Base-by-base conservation (phyloP, 2,888 invertebrate species). In the Amphipyra berbera region DNA sequence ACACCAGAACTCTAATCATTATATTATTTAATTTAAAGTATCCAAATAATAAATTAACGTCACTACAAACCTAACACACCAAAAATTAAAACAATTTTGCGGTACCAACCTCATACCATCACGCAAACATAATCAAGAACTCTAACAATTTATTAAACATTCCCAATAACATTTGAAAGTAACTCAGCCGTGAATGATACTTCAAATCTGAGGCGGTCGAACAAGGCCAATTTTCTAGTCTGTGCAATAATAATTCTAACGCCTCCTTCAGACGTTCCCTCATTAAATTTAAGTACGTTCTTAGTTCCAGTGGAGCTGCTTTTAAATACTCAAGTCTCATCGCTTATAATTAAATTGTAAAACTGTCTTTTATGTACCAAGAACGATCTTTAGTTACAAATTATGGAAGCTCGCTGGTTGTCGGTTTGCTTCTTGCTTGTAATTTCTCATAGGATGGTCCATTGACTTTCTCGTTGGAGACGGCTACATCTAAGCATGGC, bases 231-330 rank as follows among this genome's bases (percentile, higher is more conserved):
- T 83, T 81, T 79, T 78, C 74, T 76, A 76, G 76, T 75, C 68
- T 58, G 54, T 62, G 61, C 64, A 72, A 72, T 79, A 76, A 79
- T 81, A 76, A 79, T 80, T 79, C 66, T 65, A 65, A 73, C 75
- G 78, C 73, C 82, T 78, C 73, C 76, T 61, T 76, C 76, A 77
- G 78, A 82, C 79, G 68, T 62, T 79, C 70, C 75, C 72, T 75
- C 76, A 78, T 85, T 81, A 83, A 84, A 80, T 78, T 79, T 78
- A 82, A 84, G 79, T 79, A 84, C 78, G 76, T 76, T 80, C 80
- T 84, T 81, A 80, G 84, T 82, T 79, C 78, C 83, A 83, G 78
- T 72, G 67, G 78, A 81, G 80, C 78, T 79, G 76, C 56, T 77
- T 80, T 78, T 76, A 82, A 84, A 81, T 78, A 77, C 75, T 76